phyloP scores from a whole-genome alignment of 2,888 invertebrate species.

The Amorpha juglandis region DNA sequence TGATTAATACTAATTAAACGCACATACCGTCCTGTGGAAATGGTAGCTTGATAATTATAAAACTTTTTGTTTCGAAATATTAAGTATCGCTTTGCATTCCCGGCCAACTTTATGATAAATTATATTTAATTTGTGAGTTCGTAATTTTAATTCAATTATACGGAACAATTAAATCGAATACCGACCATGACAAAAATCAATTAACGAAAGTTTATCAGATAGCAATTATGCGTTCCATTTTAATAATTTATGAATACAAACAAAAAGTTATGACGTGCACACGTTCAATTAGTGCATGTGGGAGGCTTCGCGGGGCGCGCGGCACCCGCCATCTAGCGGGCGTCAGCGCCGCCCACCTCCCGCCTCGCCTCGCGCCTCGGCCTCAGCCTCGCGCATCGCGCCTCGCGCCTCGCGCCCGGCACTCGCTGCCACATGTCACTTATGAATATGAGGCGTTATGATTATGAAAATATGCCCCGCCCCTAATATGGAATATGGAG shows the following conservation, averaged over 20 bases:
- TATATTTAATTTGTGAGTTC: neutral
- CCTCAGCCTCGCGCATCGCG: slow-evolving; percentile 40
- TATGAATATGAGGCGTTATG: slow-evolving; percentile 85
- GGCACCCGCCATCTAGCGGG: slow-evolving; percentile 80
- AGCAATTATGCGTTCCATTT: slow-evolving; percentile 42
- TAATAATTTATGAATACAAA: slow-evolving; percentile 60
- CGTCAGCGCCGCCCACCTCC: slow-evolving; percentile 74
- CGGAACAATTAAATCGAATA: slow-evolving; percentile 17
- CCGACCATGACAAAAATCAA: slow-evolving; percentile 38
- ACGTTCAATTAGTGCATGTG: slow-evolving; percentile 78
- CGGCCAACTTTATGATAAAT: neutral
- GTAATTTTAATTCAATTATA: slow-evolving; percentile 21
- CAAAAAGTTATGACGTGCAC: slow-evolving; percentile 77
- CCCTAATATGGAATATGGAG: slow-evolving; percentile 86
- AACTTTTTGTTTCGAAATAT: neutral
- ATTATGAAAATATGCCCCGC: slow-evolving; percentile 85
- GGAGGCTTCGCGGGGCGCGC: slow-evolving; percentile 78
- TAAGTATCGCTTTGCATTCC: neutral
- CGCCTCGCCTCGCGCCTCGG: slow-evolving; percentile 52
- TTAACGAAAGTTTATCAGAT: slow-evolving; percentile 44
- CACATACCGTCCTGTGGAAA: neutral
- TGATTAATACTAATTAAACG: neutral
- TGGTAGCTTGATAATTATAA: slow-evolving; percentile 6
- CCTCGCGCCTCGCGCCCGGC: slow-evolving; percentile 38
- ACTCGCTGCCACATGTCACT: slow-evolving; percentile 73